Evolutionary conservation across 2,888 invertebrate species (phyloP).

Genomic region (Phorcus lineatus): DNA sequence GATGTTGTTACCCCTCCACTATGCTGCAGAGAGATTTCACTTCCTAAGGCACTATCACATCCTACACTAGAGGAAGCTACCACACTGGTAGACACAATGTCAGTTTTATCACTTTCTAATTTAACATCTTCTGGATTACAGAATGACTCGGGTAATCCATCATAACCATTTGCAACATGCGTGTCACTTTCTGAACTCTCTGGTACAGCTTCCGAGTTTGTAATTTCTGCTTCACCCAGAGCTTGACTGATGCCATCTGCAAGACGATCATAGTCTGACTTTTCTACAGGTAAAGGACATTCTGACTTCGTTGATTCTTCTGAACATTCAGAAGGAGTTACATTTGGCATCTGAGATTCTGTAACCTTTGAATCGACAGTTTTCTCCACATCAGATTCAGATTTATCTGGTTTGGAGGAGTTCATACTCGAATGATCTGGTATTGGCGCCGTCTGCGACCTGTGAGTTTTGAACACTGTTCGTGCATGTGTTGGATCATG

Average conservation of each 20-base stretch:
- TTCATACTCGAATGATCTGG: neutral
- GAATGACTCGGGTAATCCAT: slow-evolving; percentile 48
- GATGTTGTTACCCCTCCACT: slow-evolving; percentile 25
- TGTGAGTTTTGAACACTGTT: slow-evolving; percentile 28
- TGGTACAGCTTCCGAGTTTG: slow-evolving; percentile 54
- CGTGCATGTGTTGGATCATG: neutral
- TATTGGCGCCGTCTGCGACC: slow-evolving; percentile 36
- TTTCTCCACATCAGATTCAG: neutral
- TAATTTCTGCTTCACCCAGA: slow-evolving; percentile 53
- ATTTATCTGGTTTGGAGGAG: neutral
- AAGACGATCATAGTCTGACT: slow-evolving; percentile 46
- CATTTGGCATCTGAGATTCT: neutral
- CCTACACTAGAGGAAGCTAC: neutral
- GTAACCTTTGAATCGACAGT: neutral
- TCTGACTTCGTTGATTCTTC: neutral
- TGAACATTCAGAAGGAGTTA: neutral
- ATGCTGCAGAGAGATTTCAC: slow-evolving; percentile 34
- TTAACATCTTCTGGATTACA: slow-evolving; percentile 9
- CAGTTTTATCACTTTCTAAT: too few species aligned
- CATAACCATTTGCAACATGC: slow-evolving; percentile 60
- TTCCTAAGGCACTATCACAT: slow-evolving; percentile 41
- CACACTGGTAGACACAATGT: neutral
- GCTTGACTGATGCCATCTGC: slow-evolving; percentile 57
- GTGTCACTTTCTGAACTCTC: slow-evolving; percentile 67
- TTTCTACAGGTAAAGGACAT: neutral